Conservation (phyloP, 2,888 invertebrate species). For the Apantesis nais region DNA sequence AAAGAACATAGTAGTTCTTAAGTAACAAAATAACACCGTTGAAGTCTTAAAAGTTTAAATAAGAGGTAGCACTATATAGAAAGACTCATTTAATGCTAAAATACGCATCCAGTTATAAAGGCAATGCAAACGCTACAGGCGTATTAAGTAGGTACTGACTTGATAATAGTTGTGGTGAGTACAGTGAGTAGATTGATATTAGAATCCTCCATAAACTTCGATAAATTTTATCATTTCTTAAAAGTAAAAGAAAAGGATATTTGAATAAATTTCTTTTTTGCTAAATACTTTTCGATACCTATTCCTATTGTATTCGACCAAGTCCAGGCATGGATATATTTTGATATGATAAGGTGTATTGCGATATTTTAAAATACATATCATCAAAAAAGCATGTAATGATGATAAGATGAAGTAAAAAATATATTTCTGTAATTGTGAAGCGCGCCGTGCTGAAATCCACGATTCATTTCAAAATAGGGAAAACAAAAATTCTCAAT, state of each 20-base stretch:
- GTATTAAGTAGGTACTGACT: background rate
- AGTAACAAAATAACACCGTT: background rate
- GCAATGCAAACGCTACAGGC: background rate
- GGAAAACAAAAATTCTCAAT: conserved; percentile 3
- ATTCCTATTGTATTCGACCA: background rate
- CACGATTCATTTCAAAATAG: background rate
- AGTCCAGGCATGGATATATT: background rate
- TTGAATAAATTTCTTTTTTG: background rate
- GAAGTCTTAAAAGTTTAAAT: background rate
- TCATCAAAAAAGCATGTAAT: too few relatives aligned
- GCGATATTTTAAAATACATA: background rate
- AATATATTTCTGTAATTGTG: background rate
- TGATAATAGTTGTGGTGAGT: background rate
- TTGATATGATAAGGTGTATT: background rate
- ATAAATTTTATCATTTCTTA: too few relatives aligned
- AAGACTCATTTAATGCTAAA: background rate
- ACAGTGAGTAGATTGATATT: background rate
- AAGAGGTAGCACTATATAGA: background rate
- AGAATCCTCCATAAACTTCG: background rate
- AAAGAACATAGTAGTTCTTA: background rate
- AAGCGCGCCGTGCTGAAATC: background rate
- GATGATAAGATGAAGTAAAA: background rate
- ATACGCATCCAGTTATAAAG: background rate
- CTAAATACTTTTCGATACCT: background rate
- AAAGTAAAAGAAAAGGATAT: too few relatives aligned